Percentiles rank a stretch among this genome's conserved stretches.
Evolutionary conservation across 2,888 invertebrate genomes (phyloP).

Genomic region (Athripsodes cinereus): DNA sequence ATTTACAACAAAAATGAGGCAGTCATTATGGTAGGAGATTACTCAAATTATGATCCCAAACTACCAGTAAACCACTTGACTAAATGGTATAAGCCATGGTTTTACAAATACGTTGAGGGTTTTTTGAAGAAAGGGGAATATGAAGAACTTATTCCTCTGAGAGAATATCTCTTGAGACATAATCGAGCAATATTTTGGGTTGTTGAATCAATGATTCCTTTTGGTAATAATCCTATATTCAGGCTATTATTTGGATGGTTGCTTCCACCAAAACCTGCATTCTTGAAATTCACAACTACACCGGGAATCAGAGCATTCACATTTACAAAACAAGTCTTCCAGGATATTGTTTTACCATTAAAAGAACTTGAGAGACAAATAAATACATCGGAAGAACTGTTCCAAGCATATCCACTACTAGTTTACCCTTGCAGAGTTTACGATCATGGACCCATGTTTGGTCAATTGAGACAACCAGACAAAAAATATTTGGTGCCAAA

Average conservation of each 20-base stretch:
- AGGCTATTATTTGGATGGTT: constrained; percentile 60
- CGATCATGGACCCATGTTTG: constrained; percentile 54
- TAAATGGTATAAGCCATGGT: constrained; percentile 67
- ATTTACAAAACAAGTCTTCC: constrained; percentile 65
- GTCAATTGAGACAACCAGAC: constrained; percentile 53
- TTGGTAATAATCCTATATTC: constrained; percentile 61
- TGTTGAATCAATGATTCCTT: constrained; percentile 64
- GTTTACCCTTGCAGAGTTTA: constrained; percentile 64
- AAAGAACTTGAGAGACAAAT: constrained; percentile 60
- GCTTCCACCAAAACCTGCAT: constrained; percentile 64
- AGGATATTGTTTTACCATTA: constrained; percentile 64
- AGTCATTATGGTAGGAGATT: constrained; percentile 61
- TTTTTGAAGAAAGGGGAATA: constrained; percentile 49
- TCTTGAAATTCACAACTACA: constrained; percentile 66
- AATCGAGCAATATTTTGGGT: constrained; percentile 69
- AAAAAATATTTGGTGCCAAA: constrained; percentile 55
- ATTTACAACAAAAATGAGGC: constrained; percentile 57
- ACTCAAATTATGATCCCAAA: constrained; percentile 51
- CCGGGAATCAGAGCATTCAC: constrained; percentile 61
- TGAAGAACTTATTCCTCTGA: constrained; percentile 56
- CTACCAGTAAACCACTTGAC: constrained; percentile 52
- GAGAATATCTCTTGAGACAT: constrained; percentile 59
- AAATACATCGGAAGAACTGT: constrained; percentile 50
- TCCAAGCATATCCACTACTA: constrained; percentile 61
- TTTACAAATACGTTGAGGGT: constrained; percentile 59